These are phyloP conservation scores for Lytechinus variegatus DNA, from an alignment of 35 echinoderm and acorn worm species.

Conservation along the genomic window DNA sequence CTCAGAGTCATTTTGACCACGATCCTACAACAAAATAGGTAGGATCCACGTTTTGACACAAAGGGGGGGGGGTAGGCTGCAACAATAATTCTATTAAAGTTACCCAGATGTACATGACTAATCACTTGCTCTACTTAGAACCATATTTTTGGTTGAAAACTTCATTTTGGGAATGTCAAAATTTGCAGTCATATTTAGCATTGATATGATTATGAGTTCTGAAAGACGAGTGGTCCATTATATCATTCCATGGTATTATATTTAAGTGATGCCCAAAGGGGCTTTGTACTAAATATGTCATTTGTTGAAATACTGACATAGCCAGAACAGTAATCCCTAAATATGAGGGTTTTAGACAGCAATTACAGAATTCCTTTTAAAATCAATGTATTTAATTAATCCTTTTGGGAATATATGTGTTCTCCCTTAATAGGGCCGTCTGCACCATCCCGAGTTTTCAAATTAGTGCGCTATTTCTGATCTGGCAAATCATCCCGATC, in stretches of 20 bases:
- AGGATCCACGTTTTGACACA: neutral
- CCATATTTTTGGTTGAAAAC: neutral
- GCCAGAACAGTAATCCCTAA: neutral
- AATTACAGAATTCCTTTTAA: neutral
- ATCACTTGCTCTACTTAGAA: neutral
- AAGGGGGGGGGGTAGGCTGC: no score
- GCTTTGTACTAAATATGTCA: neutral
- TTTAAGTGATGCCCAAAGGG: neutral
- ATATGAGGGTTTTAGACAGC: neutral
- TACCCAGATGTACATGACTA: neutral
- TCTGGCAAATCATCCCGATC: no score
- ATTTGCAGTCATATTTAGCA: neutral
- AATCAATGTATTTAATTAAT: neutral
- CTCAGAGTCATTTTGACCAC: neutral
- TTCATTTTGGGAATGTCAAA: neutral
- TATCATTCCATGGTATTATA: neutral
- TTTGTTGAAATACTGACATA: neutral
- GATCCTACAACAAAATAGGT: no score
- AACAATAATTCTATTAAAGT: neutral
- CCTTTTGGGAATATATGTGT: neutral
- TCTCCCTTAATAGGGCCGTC: neutral
- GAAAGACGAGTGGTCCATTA: neutral
- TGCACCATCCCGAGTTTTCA: no score
- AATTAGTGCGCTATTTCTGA: no score
- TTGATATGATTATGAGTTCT: neutral